Conservation (phyloP, 1,140 invertebrate species). For the Scaptomyza pallida region DNA sequence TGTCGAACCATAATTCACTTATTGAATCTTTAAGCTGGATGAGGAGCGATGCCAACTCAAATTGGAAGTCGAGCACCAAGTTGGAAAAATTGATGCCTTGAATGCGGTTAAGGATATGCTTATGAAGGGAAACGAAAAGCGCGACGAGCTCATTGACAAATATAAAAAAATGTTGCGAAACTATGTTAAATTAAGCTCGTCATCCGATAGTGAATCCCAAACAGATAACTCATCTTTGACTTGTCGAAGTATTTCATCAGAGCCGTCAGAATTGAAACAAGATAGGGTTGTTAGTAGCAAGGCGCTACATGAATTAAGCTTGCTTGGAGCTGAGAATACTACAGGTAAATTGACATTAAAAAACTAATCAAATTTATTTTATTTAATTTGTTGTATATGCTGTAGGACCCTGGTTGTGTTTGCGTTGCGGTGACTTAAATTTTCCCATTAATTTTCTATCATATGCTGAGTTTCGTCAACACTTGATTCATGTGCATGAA, state of each 20-base stretch:
- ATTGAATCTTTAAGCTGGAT: slow-evolving; percentile 1
- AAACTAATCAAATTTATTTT: neutral
- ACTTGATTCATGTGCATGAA: slow-evolving; percentile 3
- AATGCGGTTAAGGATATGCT: slow-evolving; percentile 32
- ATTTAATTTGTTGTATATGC: neutral
- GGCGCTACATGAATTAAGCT: neutral
- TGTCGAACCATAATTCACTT: neutral
- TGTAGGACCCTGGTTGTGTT: slow-evolving; percentile 9
- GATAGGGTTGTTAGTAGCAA: neutral
- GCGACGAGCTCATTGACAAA: slow-evolving; percentile 5
- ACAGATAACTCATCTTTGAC: no score
- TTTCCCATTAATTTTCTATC: neutral
- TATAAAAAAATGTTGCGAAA: slow-evolving; percentile 3
- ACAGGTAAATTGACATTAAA: neutral
- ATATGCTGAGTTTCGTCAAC: slow-evolving; percentile 10
- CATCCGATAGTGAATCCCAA: neutral
- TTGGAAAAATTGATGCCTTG: neutral
- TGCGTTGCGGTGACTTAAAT: neutral
- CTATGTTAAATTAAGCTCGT: neutral
- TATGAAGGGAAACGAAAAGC: slow-evolving; percentile 6
- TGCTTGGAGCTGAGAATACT: slow-evolving; percentile 15
- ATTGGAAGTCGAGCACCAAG: neutral
- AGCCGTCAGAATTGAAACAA: neutral
- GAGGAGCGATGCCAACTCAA: neutral
- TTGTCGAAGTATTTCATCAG: neutral